A percentile compares a stretch with the other conserved stretches of the same genome.
These are phyloP conservation scores for Agrochola circellaris DNA, from an alignment of 2,888 invertebrate species.

Conservation along the genomic window DNA sequence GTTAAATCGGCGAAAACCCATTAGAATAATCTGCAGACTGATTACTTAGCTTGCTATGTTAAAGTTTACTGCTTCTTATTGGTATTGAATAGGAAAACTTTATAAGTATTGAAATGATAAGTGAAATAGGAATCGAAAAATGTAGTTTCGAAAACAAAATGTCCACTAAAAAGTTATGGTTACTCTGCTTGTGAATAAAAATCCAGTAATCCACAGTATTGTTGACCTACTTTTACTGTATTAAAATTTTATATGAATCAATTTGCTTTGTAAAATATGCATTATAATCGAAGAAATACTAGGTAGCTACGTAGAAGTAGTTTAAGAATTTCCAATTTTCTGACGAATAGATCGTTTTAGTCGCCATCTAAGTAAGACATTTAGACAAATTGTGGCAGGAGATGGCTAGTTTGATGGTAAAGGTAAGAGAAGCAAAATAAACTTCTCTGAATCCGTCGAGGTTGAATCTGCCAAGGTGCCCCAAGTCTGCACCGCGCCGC, in stretches of 20 bases:
- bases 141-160: not conserved
- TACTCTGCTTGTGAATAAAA: not conserved
- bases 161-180: not conserved
- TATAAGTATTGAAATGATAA: not conserved
- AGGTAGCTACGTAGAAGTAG: not conserved
- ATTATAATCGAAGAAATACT: not conserved
- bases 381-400: not conserved
- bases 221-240: not conserved
- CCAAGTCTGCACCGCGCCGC: not conserved
- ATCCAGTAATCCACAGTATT: too few species aligned
- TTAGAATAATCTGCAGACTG: not conserved
- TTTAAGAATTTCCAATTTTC: too few species aligned
- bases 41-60: not conserved
- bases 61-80: not conserved
- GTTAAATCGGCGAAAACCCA: not conserved
- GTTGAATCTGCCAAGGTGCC: not conserved
- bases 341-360: not conserved
- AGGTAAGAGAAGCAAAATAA: conserved; percentile 28
- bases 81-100: not conserved
- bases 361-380: too few species aligned
- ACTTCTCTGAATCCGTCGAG: conserved; percentile 65
- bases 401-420: not conserved
- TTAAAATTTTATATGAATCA: not conserved
- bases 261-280: not conserved
- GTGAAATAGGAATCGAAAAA: not conserved